Percentiles rank a stretch among this genome's conserved stretches.
Conservation (phyloP, 1,140 invertebrate species). For the Vanessa tameamea region DNA sequence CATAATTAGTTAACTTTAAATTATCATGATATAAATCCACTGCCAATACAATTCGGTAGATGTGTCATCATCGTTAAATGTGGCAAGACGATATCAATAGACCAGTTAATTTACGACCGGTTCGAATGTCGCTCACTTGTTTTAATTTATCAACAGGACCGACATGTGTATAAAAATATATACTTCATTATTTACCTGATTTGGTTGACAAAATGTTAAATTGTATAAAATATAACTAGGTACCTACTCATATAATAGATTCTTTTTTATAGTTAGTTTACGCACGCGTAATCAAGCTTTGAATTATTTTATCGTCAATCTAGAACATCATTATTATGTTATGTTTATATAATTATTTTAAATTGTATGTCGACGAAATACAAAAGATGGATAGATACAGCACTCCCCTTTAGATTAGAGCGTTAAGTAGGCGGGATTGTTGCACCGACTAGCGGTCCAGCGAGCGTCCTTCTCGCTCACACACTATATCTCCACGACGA, state of each 20-base stretch:
- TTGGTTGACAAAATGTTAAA: too few species aligned
- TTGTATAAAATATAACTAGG: too few species aligned
- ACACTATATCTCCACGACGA: slow-evolving; percentile 24
- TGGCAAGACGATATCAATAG: slow-evolving; percentile 49
- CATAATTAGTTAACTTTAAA: neutral
- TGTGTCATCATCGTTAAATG: slow-evolving; percentile 66
- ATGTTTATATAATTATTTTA: slow-evolving; percentile 1
- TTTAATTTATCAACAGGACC: too few species aligned
- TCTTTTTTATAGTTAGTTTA: too few species aligned
- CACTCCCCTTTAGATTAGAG: slow-evolving; percentile 48
- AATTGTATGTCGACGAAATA: slow-evolving; percentile 32
- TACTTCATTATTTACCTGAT: too few species aligned
- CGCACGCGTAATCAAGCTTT: neutral
- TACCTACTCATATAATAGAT: too few species aligned
- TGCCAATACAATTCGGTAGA: slow-evolving; percentile 60
- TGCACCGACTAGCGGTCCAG: slow-evolving; percentile 59
- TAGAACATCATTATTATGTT: neutral
- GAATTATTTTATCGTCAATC: neutral
- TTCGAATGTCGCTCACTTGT: slow-evolving; percentile 50
- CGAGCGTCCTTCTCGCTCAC: slow-evolving; percentile 47
- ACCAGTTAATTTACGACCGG: slow-evolving; percentile 49
- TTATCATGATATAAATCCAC: slow-evolving; percentile 30
- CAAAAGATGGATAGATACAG: slow-evolving; percentile 34
- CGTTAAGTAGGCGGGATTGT: slow-evolving; percentile 57
- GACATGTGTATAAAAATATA: too few species aligned